Evolutionary conservation across 2,888 invertebrate genomes (phyloP).

Genomic region (Oegoconia quadripuncta): DNA sequence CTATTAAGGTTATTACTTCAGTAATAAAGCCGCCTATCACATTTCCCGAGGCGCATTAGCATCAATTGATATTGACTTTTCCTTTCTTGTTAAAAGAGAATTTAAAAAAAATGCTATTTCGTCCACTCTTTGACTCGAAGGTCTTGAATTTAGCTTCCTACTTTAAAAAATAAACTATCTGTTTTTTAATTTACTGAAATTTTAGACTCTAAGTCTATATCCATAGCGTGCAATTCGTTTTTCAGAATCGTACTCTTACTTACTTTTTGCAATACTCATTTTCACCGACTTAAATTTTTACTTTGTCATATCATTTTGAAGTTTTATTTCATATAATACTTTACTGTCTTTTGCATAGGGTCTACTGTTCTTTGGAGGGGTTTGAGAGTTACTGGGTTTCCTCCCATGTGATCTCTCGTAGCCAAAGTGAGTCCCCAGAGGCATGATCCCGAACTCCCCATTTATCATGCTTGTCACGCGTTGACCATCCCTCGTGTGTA

Average conservation of each 20-base stretch:
- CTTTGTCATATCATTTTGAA: slow-evolving; percentile 38
- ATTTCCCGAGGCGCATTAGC: too few relatives aligned
- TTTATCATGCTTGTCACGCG: slow-evolving; percentile 78
- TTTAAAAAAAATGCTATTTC: too few relatives aligned
- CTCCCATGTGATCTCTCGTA: slow-evolving; percentile 44
- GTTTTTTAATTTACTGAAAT: too few relatives aligned
- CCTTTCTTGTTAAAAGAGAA: too few relatives aligned
- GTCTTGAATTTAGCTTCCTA: too few relatives aligned
- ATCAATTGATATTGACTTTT: too few relatives aligned
- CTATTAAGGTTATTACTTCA: too few relatives aligned
- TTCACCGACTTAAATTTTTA: slow-evolving; percentile 57
- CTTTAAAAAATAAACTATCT: too few relatives aligned
- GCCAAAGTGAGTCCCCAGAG: slow-evolving; percentile 68
- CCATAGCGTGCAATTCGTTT: slow-evolving; percentile 32
- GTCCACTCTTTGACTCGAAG: too few relatives aligned
- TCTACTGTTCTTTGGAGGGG: slow-evolving; percentile 16
- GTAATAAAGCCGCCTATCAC: too few relatives aligned
- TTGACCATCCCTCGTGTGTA: slow-evolving; percentile 74
- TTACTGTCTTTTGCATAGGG: not conserved
- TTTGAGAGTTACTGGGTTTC: slow-evolving; percentile 35
- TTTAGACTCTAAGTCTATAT: slow-evolving; percentile 34
- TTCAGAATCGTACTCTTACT: slow-evolving; percentile 35
- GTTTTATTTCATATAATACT: slow-evolving; percentile 6
- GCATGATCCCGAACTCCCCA: slow-evolving; percentile 72
- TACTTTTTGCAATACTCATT: slow-evolving; percentile 69